Evolutionary conservation across 2,888 invertebrate species (phyloP).

Genomic region (Pandemis cinnamomeana): DNA sequence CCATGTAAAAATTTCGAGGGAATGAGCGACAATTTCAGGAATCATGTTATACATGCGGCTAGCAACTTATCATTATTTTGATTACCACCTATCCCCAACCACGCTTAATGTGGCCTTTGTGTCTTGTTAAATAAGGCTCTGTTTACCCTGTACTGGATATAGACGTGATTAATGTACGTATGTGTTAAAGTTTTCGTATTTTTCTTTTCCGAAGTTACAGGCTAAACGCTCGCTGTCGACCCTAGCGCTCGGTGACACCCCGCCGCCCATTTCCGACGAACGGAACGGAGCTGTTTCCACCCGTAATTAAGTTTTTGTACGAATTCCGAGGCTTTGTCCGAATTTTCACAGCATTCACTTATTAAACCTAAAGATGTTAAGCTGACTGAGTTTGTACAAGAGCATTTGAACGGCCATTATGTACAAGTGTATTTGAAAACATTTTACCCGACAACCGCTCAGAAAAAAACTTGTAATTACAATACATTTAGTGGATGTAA

Average conservation of each 20-base stretch:
- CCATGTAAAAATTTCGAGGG: too few species aligned
- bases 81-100: too few species aligned
- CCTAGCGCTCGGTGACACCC: slow-evolving; percentile 14
- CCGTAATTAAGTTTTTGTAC: slow-evolving; percentile 65
- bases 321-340: slow-evolving; percentile 6
- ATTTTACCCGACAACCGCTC: not conserved
- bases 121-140: too few species aligned
- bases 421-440: not conserved
- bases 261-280: slow-evolving; percentile 38
- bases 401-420: not conserved
- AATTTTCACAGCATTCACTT: slow-evolving; percentile 23
- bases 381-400: not conserved
- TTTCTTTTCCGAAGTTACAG: not conserved
- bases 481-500: not conserved
- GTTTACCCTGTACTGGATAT: too few species aligned
- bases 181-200: not conserved
- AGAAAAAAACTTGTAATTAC: not conserved
- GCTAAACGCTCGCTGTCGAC: slow-evolving; percentile 19
- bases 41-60: too few species aligned
- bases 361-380: slow-evolving; percentile 22
- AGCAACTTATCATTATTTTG: too few species aligned
- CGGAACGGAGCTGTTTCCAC: slow-evolving; percentile 51
- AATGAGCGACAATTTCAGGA: too few species aligned
- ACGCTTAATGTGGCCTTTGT: too few species aligned
- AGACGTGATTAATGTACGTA: too few species aligned